A percentile compares a stretch with the other conserved stretches of the same genome.
Conservation (phyloP, 2,797 vertebrate genomes). For the Pseudocheirus occidentalis region DNA sequence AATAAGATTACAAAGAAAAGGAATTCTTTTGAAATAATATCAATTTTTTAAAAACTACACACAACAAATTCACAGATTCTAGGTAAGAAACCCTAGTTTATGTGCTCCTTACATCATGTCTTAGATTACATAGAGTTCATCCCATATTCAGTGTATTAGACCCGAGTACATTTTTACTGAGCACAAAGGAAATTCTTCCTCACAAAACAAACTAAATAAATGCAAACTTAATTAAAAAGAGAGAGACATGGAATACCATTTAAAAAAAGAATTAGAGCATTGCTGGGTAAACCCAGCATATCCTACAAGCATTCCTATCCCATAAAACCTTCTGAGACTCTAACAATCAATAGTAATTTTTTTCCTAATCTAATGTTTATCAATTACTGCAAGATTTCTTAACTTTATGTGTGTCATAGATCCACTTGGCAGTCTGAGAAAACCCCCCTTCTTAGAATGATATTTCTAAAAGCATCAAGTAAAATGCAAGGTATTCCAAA, state of each 20-base stretch:
- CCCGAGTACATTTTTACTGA: background rate
- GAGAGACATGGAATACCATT: background rate
- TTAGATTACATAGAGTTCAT: background rate
- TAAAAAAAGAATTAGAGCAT: background rate
- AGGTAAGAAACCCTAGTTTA: background rate
- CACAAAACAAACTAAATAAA: background rate
- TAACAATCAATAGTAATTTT: background rate
- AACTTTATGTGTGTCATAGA: background rate
- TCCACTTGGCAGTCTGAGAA: background rate
- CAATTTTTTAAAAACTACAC: background rate
- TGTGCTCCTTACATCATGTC: background rate
- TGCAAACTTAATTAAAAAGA: background rate
- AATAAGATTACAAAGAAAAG: background rate
- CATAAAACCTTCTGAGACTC: background rate
- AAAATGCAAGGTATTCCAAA: background rate
- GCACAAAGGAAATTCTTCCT: background rate
- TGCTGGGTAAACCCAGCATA: background rate
- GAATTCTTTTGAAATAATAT: background rate
- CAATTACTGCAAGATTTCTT: background rate
- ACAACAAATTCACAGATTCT: background rate
- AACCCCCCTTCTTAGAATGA: background rate
- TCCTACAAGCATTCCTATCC: background rate
- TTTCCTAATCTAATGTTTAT: background rate
- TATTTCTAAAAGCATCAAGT: background rate
- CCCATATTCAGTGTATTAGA: background rate